Conservation (phyloP, 1,140 invertebrate genomes). For the Lineus longissimus region DNA sequence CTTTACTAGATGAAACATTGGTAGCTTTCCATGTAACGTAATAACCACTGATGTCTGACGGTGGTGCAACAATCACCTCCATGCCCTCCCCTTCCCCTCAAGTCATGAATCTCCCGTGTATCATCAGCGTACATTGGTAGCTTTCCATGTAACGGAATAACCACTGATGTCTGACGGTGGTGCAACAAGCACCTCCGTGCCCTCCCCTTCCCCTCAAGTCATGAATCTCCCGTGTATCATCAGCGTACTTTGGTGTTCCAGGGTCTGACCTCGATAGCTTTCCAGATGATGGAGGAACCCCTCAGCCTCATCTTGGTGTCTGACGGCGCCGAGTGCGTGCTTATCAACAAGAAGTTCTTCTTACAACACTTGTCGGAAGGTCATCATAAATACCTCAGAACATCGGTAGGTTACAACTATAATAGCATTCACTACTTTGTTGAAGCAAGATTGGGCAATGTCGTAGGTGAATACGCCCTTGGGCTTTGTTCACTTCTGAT, state of each 20-base stretch:
- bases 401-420: constrained; percentile 33
- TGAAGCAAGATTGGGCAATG: background rate
- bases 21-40: too few species aligned
- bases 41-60: too few species aligned
- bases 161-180: too few species aligned
- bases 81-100: too few species aligned
- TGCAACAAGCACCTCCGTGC: too few species aligned
- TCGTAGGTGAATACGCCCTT: background rate
- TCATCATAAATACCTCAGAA: constrained; percentile 29
- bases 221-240: too few species aligned
- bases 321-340: constrained; percentile 44
- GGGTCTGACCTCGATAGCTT: constrained; percentile 39
- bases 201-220: too few species aligned
- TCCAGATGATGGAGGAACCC: constrained; percentile 31
- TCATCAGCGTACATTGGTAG: too few species aligned
- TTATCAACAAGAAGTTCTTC: constrained; percentile 46
- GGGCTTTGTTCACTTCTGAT: background rate
- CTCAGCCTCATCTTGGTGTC: constrained; percentile 42
- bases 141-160: too few species aligned
- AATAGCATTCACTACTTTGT: background rate
- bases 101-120: too few species aligned
- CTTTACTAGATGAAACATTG: too few species aligned
- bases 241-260: constrained; percentile 9
- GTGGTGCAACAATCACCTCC: too few species aligned
- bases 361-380: constrained; percentile 37